phyloP scores from a whole-genome alignment of 2,888 invertebrate species.

The Noctua janthina region DNA sequence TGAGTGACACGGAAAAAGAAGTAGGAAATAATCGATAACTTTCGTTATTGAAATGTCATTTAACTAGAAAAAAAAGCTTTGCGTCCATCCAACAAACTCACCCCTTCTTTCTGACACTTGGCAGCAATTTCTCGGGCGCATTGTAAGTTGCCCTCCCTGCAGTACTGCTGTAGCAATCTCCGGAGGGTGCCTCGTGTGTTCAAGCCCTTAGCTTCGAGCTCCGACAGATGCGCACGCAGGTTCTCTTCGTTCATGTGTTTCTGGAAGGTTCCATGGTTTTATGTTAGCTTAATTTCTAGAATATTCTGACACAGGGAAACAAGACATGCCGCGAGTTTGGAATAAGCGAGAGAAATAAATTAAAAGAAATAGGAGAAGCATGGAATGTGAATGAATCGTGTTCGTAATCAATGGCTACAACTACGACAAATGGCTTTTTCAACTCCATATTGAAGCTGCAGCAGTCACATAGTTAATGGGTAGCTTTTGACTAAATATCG shows the following conservation, averaged over 20 bases:
- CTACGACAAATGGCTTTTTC: not conserved
- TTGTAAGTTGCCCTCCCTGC: conserved; percentile 88
- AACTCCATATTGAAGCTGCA: not conserved
- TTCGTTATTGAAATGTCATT: too few species aligned
- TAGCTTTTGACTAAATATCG: not conserved
- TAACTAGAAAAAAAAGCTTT: not conserved
- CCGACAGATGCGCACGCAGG: conserved; percentile 91
- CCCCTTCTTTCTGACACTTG: conserved; percentile 88
- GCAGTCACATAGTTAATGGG: not conserved
- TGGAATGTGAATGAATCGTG: not conserved
- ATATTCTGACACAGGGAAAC: not conserved
- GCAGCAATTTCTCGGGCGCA: conserved; percentile 89
- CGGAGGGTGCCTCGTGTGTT: conserved; percentile 92
- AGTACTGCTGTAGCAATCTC: conserved; percentile 90
- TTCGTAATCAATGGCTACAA: not conserved
- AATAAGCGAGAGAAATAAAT: too few species aligned
- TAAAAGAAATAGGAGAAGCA: not conserved
- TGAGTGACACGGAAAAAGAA: too few species aligned
- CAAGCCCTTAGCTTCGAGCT: conserved; percentile 92
- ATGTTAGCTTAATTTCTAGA: not conserved
- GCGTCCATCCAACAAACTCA: conserved; percentile 64
- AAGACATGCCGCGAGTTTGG: not conserved
- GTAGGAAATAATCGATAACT: not conserved
- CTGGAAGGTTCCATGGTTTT: conserved; percentile 70
- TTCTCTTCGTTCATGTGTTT: conserved; percentile 91